phyloP scores from a whole-genome alignment of 2,888 invertebrate species.

The Sinotaia quadrata region DNA sequence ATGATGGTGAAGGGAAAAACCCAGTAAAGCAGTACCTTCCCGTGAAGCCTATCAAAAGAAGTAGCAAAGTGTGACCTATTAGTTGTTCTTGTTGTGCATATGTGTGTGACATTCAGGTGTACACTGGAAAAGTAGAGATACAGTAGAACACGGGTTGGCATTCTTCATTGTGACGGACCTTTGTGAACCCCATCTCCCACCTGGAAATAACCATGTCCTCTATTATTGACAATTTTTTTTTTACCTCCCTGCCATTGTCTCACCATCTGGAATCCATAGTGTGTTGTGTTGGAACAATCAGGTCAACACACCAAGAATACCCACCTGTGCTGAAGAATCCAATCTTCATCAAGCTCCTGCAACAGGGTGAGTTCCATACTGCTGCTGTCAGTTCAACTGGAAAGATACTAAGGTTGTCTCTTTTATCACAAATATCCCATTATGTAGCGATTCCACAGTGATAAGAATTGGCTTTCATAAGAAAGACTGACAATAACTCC shows the following conservation, averaged over 20 bases:
- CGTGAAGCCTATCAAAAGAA: conserved; percentile 9
- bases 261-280: not conserved
- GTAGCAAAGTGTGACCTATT: conserved; percentile 2
- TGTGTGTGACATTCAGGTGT: conserved; percentile 14
- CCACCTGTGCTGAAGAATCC: conserved; percentile 2
- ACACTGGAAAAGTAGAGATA: not conserved
- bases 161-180: not conserved
- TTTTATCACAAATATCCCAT: conserved; percentile 4
- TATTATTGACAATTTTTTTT: conserved; percentile 7
- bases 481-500: too few species aligned
- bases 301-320: not conserved
- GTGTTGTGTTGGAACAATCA: conserved; percentile 5
- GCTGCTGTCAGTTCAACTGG: conserved; percentile 5
- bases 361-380: conserved; percentile 7
- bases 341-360: not conserved
- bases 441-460: not conserved
- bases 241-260: conserved; percentile 2
- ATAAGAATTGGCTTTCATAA: too few species aligned
- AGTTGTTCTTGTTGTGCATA: conserved; percentile 8
- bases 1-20: conserved; percentile 20
- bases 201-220: not conserved
- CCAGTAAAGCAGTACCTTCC: conserved; percentile 8
- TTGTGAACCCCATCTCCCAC: not conserved
- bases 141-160: conserved; percentile 3
- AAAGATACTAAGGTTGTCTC: conserved; percentile 10